Evolutionary conservation across 2,888 invertebrate species (phyloP).

Genomic region (Athalia cordata): DNA sequence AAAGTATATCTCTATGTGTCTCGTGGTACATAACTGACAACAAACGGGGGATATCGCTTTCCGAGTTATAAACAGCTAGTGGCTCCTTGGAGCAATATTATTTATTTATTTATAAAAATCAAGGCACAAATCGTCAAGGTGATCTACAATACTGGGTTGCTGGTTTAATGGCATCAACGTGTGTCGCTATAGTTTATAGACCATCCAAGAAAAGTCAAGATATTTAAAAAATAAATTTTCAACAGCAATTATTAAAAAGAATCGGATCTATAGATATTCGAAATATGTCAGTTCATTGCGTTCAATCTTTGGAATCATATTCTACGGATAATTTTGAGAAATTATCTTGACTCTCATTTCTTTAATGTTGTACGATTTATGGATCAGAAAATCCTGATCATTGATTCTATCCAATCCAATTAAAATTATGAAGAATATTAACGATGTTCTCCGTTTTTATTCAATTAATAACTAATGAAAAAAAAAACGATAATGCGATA

Average conservation of each 20-base stretch:
- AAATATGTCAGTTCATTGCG: slow-evolving; percentile 11
- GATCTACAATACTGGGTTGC: slow-evolving; percentile 24
- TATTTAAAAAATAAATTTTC: slow-evolving; percentile 16
- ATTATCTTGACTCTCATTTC: neutral
- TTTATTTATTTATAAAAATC: slow-evolving; percentile 45
- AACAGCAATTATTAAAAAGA: neutral
- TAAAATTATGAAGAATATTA: slow-evolving; percentile 11
- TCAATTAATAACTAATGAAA: neutral
- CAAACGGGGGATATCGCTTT: slow-evolving; percentile 21
- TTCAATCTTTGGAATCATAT: slow-evolving; percentile 20
- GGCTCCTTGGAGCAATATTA: slow-evolving; percentile 35
- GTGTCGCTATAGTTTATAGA: slow-evolving; percentile 21
- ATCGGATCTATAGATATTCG: slow-evolving; percentile 20
- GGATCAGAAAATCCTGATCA: neutral
- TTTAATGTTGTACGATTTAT: slow-evolving; percentile 6
- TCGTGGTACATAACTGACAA: slow-evolving; percentile 2
- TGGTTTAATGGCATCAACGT: slow-evolving; percentile 18
- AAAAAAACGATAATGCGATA: slow-evolving; percentile 30
- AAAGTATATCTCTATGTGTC: slow-evolving; percentile 24
- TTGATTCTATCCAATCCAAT: slow-evolving; percentile 21
- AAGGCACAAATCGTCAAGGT: slow-evolving; percentile 38
- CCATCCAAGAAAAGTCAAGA: slow-evolving; percentile 7
- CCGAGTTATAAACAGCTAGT: slow-evolving; percentile 35
- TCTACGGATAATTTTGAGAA: neutral
- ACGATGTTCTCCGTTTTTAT: slow-evolving; percentile 20